phyloP scores from a whole-genome alignment of 2,113 vertebrate species.

The Pipra filicauda region DNA sequence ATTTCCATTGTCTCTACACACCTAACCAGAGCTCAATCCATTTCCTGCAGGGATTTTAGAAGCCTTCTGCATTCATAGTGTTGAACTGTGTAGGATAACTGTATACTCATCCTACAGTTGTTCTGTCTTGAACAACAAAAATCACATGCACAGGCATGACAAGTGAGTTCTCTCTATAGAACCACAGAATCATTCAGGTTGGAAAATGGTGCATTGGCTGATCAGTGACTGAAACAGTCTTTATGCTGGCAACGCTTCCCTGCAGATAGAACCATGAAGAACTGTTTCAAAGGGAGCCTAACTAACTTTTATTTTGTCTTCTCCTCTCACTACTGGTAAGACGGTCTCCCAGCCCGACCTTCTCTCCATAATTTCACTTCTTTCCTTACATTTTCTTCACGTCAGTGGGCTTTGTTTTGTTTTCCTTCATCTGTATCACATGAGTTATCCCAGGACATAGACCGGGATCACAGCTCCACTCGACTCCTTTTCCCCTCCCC shows the following conservation, averaged over 20 bases:
- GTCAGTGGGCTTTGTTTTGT: not conserved
- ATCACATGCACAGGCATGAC: not conserved
- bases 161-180: not conserved
- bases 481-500: not conserved
- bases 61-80: not conserved
- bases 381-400: not conserved
- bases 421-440: not conserved
- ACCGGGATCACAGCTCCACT: not conserved
- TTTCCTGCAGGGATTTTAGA: not conserved
- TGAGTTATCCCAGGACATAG: not conserved
- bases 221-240: not conserved
- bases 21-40: not conserved
- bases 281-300: not conserved
- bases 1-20: not conserved
- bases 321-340: not conserved
- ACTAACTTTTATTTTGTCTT: not conserved
- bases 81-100: not conserved
- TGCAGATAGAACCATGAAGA: not conserved
- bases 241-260: not conserved
- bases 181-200: not conserved
- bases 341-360: not conserved
- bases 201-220: not conserved
- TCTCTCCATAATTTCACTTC: not conserved
- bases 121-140: not conserved
- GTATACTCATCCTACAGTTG: not conserved